Evolutionary conservation across 2,888 invertebrate species (phyloP), one percentile per base, ranked within the genome.

Genomic region (Agrochola lychnidis): DNA sequence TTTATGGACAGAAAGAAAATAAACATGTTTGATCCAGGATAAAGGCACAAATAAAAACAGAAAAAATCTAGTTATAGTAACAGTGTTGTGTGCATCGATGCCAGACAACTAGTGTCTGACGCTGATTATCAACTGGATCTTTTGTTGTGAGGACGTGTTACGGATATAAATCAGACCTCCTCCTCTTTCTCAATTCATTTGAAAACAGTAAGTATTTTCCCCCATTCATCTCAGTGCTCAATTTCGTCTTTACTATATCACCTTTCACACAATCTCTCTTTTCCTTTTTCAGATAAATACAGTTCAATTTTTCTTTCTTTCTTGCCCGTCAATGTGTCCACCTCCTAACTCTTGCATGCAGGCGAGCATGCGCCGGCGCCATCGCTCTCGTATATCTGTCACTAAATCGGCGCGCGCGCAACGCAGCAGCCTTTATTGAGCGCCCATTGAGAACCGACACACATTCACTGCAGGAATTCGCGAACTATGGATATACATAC

Each of bases 301-400:
- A 40, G 5, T 56, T n/a, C 0, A 9, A 42, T 9, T 75, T 22
- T 40, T 40, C 19, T 6, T 64, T 64, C 2, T 40, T 30, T 59
- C n/a, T 30, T 42, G 2, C 3, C 19, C 2, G 22, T 19, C 57
- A 73, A 4, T 78, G 30, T 78, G 40, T 45, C 72, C 66, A 12
- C 57, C 30, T 5, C 85, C 72, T 74, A 69, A 83, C 25, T 36
- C 42, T 30, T 45, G 73, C 53, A 78, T 53, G 83, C 70, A 48
- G 63, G 57, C 53, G 12, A 25, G 81, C 83, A 62, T 70, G 85
- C 82, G 78, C 82, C 70, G 85, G 88, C 89, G 90, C 89, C 84
- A 90, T 87, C 90, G 91, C 87, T 56, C 83, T 81, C 88, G 79
- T 89, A 89, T 88, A 88, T 89, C 89, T 89, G 86, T 86, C 88